Evolutionary conservation across 2,797 vertebrate genomes (phyloP).

Genomic region (Esox masquinongy): DNA sequence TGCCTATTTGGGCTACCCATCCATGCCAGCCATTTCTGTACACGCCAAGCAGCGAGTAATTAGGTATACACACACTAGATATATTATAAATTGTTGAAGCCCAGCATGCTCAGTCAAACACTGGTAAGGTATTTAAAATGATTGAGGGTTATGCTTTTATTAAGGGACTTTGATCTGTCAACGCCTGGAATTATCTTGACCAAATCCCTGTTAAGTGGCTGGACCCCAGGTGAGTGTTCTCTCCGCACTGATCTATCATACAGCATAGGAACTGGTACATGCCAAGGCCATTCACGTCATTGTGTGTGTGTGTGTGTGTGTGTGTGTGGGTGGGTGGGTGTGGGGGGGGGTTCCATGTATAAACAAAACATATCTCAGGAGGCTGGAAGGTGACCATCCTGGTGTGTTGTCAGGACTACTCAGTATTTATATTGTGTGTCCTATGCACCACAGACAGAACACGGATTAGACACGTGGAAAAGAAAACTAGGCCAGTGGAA

Average conservation of each 20-base stretch:
- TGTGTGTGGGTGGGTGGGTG: slow-evolving; percentile 15
- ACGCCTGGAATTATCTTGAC: slow-evolving; percentile 27
- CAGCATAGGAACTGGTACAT: slow-evolving; percentile 36
- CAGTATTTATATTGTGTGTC: not conserved
- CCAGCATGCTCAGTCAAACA: too few species aligned
- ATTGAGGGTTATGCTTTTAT: not conserved
- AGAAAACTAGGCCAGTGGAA: not conserved
- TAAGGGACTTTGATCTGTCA: not conserved
- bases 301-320: slow-evolving; percentile 27
- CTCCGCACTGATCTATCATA: slow-evolving; percentile 37
- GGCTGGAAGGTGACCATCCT: slow-evolving; percentile 23
- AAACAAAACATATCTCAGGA: slow-evolving; percentile 16
- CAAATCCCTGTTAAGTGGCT: slow-evolving; percentile 3
- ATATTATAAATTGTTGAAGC: too few species aligned
- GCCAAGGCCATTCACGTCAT: not conserved
- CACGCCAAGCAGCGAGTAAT: too few species aligned
- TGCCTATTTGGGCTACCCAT: too few species aligned
- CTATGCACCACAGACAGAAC: not conserved
- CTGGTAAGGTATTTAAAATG: too few species aligned
- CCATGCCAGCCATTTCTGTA: too few species aligned
- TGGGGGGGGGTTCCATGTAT: slow-evolving; percentile 12
- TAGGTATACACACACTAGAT: slow-evolving; percentile 11
- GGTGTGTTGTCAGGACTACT: slow-evolving; percentile 18
- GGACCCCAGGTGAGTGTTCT: slow-evolving; percentile 50
- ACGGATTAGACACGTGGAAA: not conserved